These are phyloP conservation scores for Brachionus angularis DNA, from an alignment of 1,140 invertebrate genomes.

Conservation along the genomic window DNA sequence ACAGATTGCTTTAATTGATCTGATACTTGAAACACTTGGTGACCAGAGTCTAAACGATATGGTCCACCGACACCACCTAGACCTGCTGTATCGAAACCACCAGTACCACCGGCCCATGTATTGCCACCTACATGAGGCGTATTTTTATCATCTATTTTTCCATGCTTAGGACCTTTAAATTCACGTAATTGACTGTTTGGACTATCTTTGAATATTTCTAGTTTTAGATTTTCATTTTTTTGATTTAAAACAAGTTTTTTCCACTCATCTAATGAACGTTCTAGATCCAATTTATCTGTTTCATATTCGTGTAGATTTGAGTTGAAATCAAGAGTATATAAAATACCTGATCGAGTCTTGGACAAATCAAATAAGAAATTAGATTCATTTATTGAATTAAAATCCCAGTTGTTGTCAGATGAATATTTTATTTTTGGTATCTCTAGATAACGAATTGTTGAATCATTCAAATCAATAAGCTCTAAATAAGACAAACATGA, in stretches of 20 bases:
- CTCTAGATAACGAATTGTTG: background rate
- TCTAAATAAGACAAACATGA: constrained; percentile 18
- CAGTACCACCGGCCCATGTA: constrained; percentile 90
- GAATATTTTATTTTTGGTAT: constrained; percentile 9
- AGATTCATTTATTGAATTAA: constrained; percentile 13
- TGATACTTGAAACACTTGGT: constrained; percentile 81
- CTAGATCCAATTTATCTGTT: constrained; percentile 59
- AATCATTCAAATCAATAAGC: background rate
- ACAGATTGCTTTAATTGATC: constrained; percentile 83
- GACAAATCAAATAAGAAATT: background rate
- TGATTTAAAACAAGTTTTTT: constrained; percentile 58
- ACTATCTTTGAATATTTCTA: constrained; percentile 30
- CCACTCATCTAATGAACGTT: constrained; percentile 60
- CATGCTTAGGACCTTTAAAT: constrained; percentile 75
- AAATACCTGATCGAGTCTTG: constrained; percentile 49
- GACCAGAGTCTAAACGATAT: constrained; percentile 75
- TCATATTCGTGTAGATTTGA: constrained; percentile 66
- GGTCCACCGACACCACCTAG: constrained; percentile 57
- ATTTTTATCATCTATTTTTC: constrained; percentile 78
- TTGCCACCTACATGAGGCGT: constrained; percentile 90
- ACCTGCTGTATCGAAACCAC: constrained; percentile 79
- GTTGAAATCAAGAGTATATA: constrained; percentile 62
- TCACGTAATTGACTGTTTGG: constrained; percentile 63
- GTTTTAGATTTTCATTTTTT: constrained; percentile 46
- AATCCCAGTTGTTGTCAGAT: background rate